These are phyloP conservation scores for Lamellibrachia luymesi DNA, from an alignment of 1,140 invertebrate species.

Conservation along the genomic window DNA sequence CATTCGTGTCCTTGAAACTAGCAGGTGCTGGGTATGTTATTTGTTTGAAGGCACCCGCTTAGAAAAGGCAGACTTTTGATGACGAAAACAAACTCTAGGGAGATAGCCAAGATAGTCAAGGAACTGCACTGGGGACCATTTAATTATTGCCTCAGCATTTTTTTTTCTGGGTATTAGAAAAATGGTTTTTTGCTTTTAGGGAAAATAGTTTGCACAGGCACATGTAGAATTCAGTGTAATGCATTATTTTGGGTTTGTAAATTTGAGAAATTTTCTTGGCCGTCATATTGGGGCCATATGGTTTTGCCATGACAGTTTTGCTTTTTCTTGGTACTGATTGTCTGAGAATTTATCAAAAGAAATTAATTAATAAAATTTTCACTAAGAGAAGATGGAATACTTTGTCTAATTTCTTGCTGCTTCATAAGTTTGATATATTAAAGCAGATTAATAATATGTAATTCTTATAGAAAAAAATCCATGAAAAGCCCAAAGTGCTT, in stretches of 20 bases:
- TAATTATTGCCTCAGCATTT: background rate
- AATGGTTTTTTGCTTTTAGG: background rate
- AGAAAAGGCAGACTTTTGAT: background rate
- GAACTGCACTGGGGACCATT: background rate
- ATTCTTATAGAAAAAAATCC: no score
- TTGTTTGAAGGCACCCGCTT: background rate
- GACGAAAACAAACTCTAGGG: background rate
- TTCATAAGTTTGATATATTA: background rate
- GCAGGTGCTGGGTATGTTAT: background rate
- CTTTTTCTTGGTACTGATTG: background rate
- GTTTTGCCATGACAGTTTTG: background rate
- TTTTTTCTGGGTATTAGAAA: background rate
- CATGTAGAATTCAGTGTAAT: background rate
- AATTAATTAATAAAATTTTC: background rate
- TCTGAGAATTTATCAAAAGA: background rate
- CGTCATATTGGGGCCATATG: background rate
- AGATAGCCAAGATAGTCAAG: background rate
- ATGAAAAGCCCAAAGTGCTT: no score
- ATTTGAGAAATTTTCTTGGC: background rate
- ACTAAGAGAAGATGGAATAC: background rate
- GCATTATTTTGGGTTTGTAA: background rate
- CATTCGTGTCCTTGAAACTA: background rate
- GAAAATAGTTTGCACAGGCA: background rate
- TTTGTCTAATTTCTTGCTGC: background rate
- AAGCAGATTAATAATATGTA: background rate